phyloP scores from a whole-genome alignment of 2,113 vertebrate species.

The Pedetes capensis region DNA sequence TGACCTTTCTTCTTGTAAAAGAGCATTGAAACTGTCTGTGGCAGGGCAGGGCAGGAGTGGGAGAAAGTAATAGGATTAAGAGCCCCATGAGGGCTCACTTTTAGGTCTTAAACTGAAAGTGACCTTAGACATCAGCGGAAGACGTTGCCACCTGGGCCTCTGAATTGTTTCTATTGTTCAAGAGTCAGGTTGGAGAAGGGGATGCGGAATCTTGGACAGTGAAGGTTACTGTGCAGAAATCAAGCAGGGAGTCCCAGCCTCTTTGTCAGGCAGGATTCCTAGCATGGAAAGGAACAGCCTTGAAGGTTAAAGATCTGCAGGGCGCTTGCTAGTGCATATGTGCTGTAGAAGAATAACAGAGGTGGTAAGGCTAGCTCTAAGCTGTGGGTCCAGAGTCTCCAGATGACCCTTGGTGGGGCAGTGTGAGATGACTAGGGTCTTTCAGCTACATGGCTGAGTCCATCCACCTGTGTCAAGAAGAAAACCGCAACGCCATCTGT shows the following conservation, averaged over 20 bases:
- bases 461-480: not conserved
- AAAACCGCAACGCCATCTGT: not conserved
- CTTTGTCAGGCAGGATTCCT: not conserved
- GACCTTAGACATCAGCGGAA: not conserved
- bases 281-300: not conserved
- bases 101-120: not conserved
- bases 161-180: not conserved
- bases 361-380: not conserved
- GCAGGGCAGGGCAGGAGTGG: fast-evolving
- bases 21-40: not conserved
- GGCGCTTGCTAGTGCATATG: not conserved
- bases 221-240: not conserved
- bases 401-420: not conserved
- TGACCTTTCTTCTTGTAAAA: not conserved
- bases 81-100: not conserved
- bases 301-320: not conserved
- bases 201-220: not conserved
- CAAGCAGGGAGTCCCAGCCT: not conserved
- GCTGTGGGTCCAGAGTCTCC: not conserved
- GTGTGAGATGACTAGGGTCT: not conserved
- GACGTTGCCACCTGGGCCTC: not conserved
- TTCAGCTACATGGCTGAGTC: not conserved
- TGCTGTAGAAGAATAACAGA: not conserved
- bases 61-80: not conserved
- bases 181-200: not conserved